phyloP scores from a whole-genome alignment of 1,140 invertebrate genomes.

The Drosophila neocordata region DNA sequence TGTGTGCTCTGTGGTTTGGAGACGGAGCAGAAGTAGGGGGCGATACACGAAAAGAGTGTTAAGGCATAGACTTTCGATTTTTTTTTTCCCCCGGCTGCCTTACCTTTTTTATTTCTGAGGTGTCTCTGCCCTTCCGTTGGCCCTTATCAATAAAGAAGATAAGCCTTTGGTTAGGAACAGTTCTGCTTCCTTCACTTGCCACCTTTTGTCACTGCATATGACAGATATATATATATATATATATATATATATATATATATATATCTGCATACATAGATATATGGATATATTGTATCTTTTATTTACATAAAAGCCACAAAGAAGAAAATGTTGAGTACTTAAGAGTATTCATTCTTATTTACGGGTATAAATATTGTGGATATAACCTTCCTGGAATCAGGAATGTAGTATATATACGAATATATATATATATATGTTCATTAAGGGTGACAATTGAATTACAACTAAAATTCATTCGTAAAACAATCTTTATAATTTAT shows the following conservation, averaged over 20 bases:
- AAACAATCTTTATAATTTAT: too few relatives aligned
- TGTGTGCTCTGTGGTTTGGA: conserved; percentile 23
- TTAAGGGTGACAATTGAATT: too few relatives aligned
- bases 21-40: conserved; percentile 14
- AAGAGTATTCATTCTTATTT: neutral
- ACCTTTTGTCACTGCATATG: conserved; percentile 73
- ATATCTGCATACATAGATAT: too few relatives aligned
- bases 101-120: conserved; percentile 51
- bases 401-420: too few relatives aligned
- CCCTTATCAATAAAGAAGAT: conserved; percentile 77
- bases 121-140: conserved; percentile 75
- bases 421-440: too few relatives aligned
- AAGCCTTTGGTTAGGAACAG: conserved; percentile 46
- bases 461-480: too few relatives aligned
- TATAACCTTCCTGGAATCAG: neutral
- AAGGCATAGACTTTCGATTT: conserved; percentile 47
- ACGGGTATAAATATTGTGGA: neutral
- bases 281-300: too few relatives aligned
- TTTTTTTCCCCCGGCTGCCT: conserved; percentile 32
- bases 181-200: conserved; percentile 67
- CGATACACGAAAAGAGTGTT: neutral
- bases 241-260: neutral
- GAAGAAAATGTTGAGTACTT: neutral
- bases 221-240: conserved; percentile 48
- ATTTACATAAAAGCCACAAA: neutral